Evolutionary conservation across 2,113 vertebrate genomes (phyloP).

Genomic region (Tragelaphus strepsiceros): DNA sequence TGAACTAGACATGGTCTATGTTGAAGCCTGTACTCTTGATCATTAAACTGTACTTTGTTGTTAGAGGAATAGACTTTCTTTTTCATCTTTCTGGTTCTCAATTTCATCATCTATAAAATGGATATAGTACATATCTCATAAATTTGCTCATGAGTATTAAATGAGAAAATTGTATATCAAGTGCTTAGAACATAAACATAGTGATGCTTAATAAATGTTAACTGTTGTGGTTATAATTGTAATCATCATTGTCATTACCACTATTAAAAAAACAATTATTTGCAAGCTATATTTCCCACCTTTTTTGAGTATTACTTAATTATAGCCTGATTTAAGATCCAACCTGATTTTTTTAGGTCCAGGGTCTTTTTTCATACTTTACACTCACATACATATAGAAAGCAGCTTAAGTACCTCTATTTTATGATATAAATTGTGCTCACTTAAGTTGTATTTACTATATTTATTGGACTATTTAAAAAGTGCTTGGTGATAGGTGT

Average conservation of each 20-base stretch:
- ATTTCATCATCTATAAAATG: not conserved
- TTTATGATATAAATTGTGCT: conserved; percentile 19
- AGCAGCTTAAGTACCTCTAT: not conserved
- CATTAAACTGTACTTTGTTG: not conserved
- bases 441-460: not conserved
- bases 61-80: not conserved
- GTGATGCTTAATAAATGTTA: not conserved
- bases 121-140: not conserved
- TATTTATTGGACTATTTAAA: not conserved
- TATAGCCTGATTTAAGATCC: not conserved
- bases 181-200: not conserved
- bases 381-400: not conserved
- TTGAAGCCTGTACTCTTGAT: not conserved
- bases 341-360: conserved; percentile 5
- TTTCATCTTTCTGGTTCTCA: not conserved
- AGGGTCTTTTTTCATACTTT: not conserved
- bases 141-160: not conserved
- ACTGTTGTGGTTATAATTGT: not conserved
- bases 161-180: not conserved
- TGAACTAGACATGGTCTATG: not conserved
- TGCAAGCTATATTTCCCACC: not conserved
- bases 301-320: not conserved
- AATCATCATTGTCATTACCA: not conserved
- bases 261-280: conserved; percentile 8
- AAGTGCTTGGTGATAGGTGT: not conserved